Base-by-base conservation (phyloP, 2,888 invertebrate species). In the Nezara viridula region DNA sequence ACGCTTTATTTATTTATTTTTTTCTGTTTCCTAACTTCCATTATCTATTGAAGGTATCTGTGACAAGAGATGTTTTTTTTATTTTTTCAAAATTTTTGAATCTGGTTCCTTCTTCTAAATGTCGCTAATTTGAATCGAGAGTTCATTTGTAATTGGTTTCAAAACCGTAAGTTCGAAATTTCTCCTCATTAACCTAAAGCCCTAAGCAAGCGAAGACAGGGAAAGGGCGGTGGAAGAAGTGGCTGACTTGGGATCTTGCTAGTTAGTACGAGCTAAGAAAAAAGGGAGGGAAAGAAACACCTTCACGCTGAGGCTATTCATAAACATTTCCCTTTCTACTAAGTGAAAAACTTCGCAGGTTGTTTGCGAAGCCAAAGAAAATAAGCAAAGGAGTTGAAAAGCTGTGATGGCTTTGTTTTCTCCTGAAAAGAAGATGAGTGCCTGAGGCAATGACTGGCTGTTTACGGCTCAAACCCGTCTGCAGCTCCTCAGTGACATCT, bases 401-500 rank as follows among this genome's bases (percentile, higher is more conserved):
- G 32, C 32, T 73, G 66, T 73, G 66, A 73, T 73, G 66, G 66
- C 66, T 73, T 73, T 73, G 66, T 73, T 73, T 73, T 73, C 66
- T 73, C 32, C 66, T 73, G 66, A 73, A 73, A 73, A 73, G 66
- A 73, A 73, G 81, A 81, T 81, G 81, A 81, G 81, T 44, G 81
- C 81, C n/a, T 5, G 37, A 81, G 44, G 44, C 44, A 24, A 81
- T 81, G 81, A 81, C 81, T 81, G 81, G 81, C 81, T 81, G 81
- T 81, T 81, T 81, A 81, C 81, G 24, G n/a, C 44, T 44, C 44
- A 44, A 81, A 81, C 81, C 81, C 81, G 81, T 81, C 81, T 81
- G 81, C 81, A 81, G n/a, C 81, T 81, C 81, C 14, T n/a, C 44
- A 81, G 81, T 81, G 44, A 81, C 81, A 81, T 44, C 81, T 81